Base-by-base conservation (phyloP, 2,113 vertebrate species). In the Petrocephalus microphthalmus region DNA sequence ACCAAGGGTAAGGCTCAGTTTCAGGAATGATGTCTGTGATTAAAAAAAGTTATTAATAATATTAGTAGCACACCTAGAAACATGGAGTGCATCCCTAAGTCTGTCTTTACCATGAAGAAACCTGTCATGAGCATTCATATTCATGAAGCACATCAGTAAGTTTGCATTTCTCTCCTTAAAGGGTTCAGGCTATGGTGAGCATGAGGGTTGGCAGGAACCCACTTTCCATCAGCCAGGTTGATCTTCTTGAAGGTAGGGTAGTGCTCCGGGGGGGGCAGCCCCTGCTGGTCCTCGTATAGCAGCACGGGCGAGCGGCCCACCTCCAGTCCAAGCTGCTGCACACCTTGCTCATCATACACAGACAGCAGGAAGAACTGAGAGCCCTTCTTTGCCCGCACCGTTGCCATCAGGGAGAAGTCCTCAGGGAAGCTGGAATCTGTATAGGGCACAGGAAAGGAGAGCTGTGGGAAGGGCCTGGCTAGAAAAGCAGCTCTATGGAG, bases 211-310 rank as follows among this genome's bases (percentile, higher is more conserved):
- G 82, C 20, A 22, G 19, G 88, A 1, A 94, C 97, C 93, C 92
- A 98, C 98, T 96, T 96, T 95, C 97, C 97, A 5, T 99, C 97
- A 0, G 95, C 94, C 87, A 98, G 91, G 93, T 96, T 96, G 93
- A 97, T 89, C 87, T 93, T 94, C 89, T 94, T 96, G 92, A 98
- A 97, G 25, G 93, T 93, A 8, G 96, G 96, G 88, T 96, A 96
- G 3, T 88, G 90, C 20, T 96, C 93, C 0, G 96, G 96, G 7
- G 90, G 42, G 0, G 96, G 96, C 1, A 92, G 92, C 5, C 97
- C 96, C 1, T 90, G 84, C 33, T 96, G 96, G 91, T 97, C 97
- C 90, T 96, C 95, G 6, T 97, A 97, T 33, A 99, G 93, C 88
- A 98, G 96, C 82, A 94, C 94, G 0, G 96, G 97, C 0, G 94